phyloP scores from a whole-genome alignment of 2,888 invertebrate genomes.

The Parochlus steinenii region DNA sequence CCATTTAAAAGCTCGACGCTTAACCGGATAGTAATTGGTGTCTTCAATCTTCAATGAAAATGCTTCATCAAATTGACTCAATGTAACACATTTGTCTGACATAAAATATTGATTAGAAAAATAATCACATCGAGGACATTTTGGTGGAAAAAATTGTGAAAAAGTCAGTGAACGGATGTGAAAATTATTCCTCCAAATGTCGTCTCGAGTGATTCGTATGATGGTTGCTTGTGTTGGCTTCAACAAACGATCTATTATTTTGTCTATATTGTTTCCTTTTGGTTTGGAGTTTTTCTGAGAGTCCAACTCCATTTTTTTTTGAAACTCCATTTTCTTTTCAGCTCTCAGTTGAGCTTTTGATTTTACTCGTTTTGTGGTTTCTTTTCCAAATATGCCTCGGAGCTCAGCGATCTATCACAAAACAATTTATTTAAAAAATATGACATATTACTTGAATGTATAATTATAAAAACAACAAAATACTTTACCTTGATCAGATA shows the following conservation, averaged over 20 bases:
- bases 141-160: constrained; percentile 10
- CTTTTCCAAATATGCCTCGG: constrained; percentile 54
- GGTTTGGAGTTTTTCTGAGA: constrained; percentile 6
- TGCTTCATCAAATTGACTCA: constrained; percentile 10
- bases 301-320: constrained; percentile 12
- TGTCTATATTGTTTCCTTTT: constrained; percentile 8
- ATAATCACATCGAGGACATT: constrained; percentile 11
- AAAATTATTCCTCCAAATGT: constrained; percentile 10
- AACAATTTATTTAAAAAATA: too few relatives aligned
- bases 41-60: constrained; percentile 8
- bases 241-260: constrained; percentile 9
- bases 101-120: constrained; percentile 10
- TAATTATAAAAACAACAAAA: too few relatives aligned
- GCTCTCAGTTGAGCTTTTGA: constrained; percentile 24
- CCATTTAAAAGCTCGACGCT: constrained; percentile 11
- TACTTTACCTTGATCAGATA: constrained; percentile 74
- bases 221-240: constrained; percentile 12
- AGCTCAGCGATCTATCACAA: constrained; percentile 69
- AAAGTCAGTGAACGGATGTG: constrained; percentile 6
- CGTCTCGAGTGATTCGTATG: constrained; percentile 10
- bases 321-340: constrained; percentile 27
- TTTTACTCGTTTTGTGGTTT: constrained; percentile 28
- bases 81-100: constrained; percentile 8
- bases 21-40: constrained; percentile 4
- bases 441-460: too few relatives aligned